phyloP scores from a whole-genome alignment of 1,140 invertebrate species.

The Heterodera schachtii region DNA sequence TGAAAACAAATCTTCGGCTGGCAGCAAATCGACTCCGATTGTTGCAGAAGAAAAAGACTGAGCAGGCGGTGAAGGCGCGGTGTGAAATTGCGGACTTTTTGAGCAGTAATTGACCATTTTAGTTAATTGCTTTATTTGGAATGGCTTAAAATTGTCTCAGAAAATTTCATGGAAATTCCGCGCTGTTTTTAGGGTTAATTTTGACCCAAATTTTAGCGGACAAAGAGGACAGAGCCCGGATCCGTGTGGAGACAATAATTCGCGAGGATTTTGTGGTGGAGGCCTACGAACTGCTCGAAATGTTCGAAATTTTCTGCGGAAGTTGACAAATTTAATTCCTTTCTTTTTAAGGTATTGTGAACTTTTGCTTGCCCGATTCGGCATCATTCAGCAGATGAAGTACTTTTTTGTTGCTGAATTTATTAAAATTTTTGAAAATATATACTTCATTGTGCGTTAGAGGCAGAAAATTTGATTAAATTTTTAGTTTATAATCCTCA shows the following conservation, averaged over 20 bases:
- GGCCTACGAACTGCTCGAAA: constrained; percentile 97
- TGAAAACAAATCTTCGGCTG: constrained; percentile 92
- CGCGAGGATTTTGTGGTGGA: constrained; percentile 98
- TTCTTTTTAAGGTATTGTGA: constrained; percentile 74
- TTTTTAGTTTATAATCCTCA: too few species aligned
- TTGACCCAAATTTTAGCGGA: constrained; percentile 69
- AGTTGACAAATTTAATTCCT: background rate
- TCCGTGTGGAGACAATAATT: constrained; percentile 96
- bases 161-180: background rate
- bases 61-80: constrained; percentile 88
- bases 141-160: too few species aligned
- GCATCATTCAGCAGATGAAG: constrained; percentile 95
- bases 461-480: too few species aligned
- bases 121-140: background rate
- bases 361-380: constrained; percentile 91
- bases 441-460: too few species aligned
- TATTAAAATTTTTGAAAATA: too few species aligned
- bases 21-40: constrained; percentile 90
- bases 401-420: constrained; percentile 59
- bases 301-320: constrained; percentile 73
- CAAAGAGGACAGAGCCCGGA: constrained; percentile 89
- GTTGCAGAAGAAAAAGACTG: constrained; percentile 96
- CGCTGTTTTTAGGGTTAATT: background rate
- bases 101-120: constrained; percentile 61
- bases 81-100: constrained; percentile 98